Evolutionary conservation across 1,140 invertebrate species (phyloP), one percentile per base, ranked within the genome.

Genomic region (Drosophila subobscura): DNA sequence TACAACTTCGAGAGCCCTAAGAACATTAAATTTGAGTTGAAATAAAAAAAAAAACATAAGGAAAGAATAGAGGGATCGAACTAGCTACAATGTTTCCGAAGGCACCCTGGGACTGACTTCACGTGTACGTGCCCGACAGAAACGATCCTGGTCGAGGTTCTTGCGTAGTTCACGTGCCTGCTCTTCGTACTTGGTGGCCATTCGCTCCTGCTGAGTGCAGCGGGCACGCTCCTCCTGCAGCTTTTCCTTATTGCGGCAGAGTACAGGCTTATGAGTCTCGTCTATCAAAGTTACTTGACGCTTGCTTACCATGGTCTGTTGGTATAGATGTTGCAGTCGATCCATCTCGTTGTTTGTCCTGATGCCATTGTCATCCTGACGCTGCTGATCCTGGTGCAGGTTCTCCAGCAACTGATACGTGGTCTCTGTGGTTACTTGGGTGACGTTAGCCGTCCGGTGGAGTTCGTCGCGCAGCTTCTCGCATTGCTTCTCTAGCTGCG

Each of bases 101-200:
- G 73, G 74, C 6, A 68, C 20, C 25, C 56, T 70, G 5, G 81
- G 83, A 40, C 77, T 86, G 2, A 64, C 37, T 23, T 67, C 70
- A 1, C 77, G 64, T 2, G 64, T 49, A 16, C 88, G 78, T 8
- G 88, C 90, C 42, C 66, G 70, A 5, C 81, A 64, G 37, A 77
- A 91, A 14, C 90, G 90, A 78, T 91, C 84, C 50, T 91, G 80
- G 22, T 58, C 59, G 6, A 91, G 51, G 53, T 79, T 84, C 5
- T 79, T 68, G 1, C 89, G 86, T 29, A 91, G 54, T 16, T 90
- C 80, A n/a, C 74, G 55, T 4, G 73, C 72, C 57, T 91, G 89
- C 16, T 86, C 33, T 25, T 79, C 71, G 44, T 60, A 91, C 47
- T 89, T 27, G 20, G 67, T 70, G 16, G 90, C 77, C n/a, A 91